Evolutionary conservation across 2,797 vertebrate genomes (phyloP).

Genomic region (Enteromius fasciolatus): DNA sequence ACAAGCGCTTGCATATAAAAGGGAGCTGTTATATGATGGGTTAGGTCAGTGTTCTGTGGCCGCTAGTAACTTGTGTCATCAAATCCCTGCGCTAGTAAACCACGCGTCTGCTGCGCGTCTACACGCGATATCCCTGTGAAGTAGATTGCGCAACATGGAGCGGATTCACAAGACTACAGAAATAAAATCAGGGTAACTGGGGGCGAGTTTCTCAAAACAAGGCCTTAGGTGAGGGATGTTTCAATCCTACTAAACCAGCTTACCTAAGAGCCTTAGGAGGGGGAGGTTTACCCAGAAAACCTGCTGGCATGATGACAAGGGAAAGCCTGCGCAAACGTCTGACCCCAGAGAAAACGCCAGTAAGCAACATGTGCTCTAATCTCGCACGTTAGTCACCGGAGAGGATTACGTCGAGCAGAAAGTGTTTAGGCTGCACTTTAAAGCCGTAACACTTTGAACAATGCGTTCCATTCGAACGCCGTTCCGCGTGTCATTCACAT

Average conservation of each 20-base stretch:
- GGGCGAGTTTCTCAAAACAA: slow-evolving; percentile 28
- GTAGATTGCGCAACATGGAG: slow-evolving; percentile 22
- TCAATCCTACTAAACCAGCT: slow-evolving; percentile 43
- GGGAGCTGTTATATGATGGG: neutral
- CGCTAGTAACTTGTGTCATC: neutral
- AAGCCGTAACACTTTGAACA: slow-evolving; percentile 46
- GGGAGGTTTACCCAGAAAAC: slow-evolving; percentile 47
- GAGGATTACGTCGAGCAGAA: slow-evolving; percentile 37
- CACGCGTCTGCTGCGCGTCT: slow-evolving; percentile 9
- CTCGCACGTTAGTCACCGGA: slow-evolving; percentile 23
- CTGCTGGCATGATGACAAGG: slow-evolving; percentile 34
- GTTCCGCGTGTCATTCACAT: neutral
- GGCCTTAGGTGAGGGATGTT: slow-evolving; percentile 53
- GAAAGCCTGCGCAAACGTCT: slow-evolving; percentile 43
- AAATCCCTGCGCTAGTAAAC: slow-evolving; percentile 25
- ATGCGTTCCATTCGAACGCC: slow-evolving; percentile 26
- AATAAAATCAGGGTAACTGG: slow-evolving; percentile 9
- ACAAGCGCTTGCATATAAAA: neutral
- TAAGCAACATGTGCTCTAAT: slow-evolving; percentile 46
- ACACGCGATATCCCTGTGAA: slow-evolving; percentile 26
- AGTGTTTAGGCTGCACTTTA: slow-evolving; percentile 34
- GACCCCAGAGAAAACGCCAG: slow-evolving; percentile 34
- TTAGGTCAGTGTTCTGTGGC: neutral
- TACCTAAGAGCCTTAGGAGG: slow-evolving; percentile 53
- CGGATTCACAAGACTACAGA: neutral